These are phyloP conservation scores for Cygnus buccinator DNA, from an alignment of 2,113 vertebrate species.

Conservation along the genomic window DNA sequence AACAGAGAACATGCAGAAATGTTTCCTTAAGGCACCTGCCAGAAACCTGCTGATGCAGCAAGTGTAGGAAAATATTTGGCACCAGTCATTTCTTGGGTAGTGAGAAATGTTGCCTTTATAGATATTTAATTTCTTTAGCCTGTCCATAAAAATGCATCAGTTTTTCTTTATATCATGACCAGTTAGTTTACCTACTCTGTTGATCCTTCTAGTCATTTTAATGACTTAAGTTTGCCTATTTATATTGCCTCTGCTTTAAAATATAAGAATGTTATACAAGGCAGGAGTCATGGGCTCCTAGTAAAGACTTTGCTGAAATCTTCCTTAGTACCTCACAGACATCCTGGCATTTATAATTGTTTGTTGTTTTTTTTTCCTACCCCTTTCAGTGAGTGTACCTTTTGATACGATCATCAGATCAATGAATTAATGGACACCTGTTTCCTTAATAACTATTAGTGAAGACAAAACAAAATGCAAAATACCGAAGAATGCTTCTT, in stretches of 20 bases:
- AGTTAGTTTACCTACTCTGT: not conserved
- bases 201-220: conserved; percentile 3
- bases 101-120: not conserved
- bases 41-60: conserved; percentile 17
- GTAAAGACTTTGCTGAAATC: not conserved
- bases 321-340: not conserved
- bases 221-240: not conserved
- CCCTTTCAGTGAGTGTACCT: not conserved
- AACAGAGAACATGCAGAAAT: not conserved
- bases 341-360: not conserved
- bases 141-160: not conserved
- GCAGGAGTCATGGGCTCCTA: not conserved
- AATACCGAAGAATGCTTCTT: not conserved
- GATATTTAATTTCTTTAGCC: not conserved
- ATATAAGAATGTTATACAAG: not conserved
- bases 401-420: not conserved
- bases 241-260: conserved; percentile 15
- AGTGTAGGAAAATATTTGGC: not conserved
- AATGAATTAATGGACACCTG: not conserved
- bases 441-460: not conserved
- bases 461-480: not conserved
- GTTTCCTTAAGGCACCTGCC: conserved; percentile 35
- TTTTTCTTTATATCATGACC: not conserved
- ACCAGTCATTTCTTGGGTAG: not conserved
- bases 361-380: not conserved